phyloP scores from a whole-genome alignment of 1,140 invertebrate species.

The Neotoxoptera formosana region DNA sequence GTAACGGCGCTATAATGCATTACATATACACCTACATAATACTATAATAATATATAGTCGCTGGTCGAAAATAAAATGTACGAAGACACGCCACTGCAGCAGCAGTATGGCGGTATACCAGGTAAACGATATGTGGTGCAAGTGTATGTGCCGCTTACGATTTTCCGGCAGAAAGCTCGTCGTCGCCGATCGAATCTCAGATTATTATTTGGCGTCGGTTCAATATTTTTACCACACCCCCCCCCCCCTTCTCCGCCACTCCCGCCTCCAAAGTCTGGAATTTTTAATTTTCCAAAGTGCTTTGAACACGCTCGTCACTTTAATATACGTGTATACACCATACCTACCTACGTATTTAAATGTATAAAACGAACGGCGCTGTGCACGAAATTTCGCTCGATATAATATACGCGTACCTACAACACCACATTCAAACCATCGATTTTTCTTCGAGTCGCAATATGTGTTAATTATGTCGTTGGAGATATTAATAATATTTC shows the following conservation, averaged over 20 bases:
- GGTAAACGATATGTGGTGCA: no score
- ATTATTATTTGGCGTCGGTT: background rate
- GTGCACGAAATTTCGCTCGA: background rate
- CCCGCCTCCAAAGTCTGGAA: background rate
- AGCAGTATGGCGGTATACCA: no score
- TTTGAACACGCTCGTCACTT: background rate
- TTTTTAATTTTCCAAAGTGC: background rate
- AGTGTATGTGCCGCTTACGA: background rate
- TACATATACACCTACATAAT: background rate
- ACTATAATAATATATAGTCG: background rate
- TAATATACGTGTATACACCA: background rate
- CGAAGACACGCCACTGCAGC: constrained; percentile 26
- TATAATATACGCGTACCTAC: background rate
- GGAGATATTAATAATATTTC: background rate
- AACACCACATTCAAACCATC: background rate
- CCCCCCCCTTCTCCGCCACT: no score
- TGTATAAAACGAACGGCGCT: background rate
- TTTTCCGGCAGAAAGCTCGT: background rate
- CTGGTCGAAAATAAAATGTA: background rate
- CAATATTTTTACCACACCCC: background rate
- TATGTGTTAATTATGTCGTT: background rate
- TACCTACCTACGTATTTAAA: background rate
- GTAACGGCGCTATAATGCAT: background rate
- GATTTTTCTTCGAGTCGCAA: background rate
- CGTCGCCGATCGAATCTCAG: background rate